Base-by-base conservation (phyloP, 2,797 vertebrate genomes). In the Esox masquinongy region DNA sequence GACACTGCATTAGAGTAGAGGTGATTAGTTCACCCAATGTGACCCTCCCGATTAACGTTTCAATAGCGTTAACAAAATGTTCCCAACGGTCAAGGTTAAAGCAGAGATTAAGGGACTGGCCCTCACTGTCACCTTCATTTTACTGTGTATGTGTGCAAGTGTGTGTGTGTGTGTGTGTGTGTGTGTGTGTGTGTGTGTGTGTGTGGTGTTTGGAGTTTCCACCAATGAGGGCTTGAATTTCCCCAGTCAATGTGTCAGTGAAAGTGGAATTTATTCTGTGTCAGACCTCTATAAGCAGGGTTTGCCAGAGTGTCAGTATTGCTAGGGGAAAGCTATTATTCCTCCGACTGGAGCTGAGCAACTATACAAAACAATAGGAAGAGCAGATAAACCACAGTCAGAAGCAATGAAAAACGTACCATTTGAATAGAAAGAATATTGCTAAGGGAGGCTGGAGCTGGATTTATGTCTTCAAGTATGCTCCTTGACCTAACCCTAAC, bases 391-490 rank as follows among this genome's bases (percentile, higher is more conserved):
- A 82, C 39, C 66, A 64, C 9, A 56, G 70, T 70, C 70, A 43
- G 67, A 72, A 79, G 29, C 74, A 66, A 61, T 43, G 66, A 79
- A 77, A 80, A 69, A 69, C 53, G 26, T 53, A 29, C 70, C 17
- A 74, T 81, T 77, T 76, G n/a, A 34, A 71, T 24, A n/a, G 61
- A 53, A 43, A 76, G 77, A 72, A 72, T n/a, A 84, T 84, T 79
- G 43, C 87, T 76, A 34, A 9, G 53, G 68, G 69, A 72, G 64
- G 70, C 22, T 79, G 43, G 83, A 88, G 78, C 72, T 72, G 71
- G 80, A 89, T 88, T 88, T 88, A 81, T 80, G 74, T 80, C 75
- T 88, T 85, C 72, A 84, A 84, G 81, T 88, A 82, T 83, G 75
- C 83, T 84, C 81, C 73, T 84, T 81, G 83, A 86, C 83, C 87